These are phyloP conservation scores for Campylomormyrus numenius DNA, from an alignment of 2,113 vertebrate species.

Conservation along the genomic window DNA sequence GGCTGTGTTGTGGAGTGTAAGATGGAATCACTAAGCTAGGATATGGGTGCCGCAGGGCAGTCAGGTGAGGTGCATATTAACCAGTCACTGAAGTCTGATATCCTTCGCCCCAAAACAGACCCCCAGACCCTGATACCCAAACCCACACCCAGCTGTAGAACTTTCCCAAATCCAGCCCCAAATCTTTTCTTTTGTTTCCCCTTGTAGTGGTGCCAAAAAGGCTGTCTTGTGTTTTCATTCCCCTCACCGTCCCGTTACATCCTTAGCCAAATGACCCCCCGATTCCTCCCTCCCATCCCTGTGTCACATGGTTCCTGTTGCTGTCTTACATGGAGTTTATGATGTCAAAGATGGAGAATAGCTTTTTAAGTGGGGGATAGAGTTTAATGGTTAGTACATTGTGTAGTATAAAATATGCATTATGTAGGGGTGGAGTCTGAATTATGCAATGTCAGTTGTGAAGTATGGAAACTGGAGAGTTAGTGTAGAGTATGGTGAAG, in stretches of 20 bases:
- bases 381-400: not conserved
- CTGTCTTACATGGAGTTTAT: not conserved
- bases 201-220: not conserved
- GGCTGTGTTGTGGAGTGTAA: not conserved
- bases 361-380: not conserved
- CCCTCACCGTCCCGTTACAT: not conserved
- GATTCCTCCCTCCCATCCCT: not conserved
- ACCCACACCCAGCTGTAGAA: not conserved
- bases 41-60: not conserved
- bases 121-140: not conserved
- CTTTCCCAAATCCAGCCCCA: not conserved
- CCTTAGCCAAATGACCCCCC: not conserved
- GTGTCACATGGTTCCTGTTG: not conserved
- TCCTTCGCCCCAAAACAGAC: not conserved
- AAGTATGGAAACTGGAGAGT: not conserved
- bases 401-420: not conserved
- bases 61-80: not conserved
- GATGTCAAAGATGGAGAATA: not conserved
- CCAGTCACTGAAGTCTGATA: not conserved
- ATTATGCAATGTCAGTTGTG: not conserved
- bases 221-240: not conserved
- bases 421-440: not conserved
- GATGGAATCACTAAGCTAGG: not conserved
- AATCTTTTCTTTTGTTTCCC: not conserved
- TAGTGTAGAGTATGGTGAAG: not conserved